A percentile compares a stretch with the other conserved stretches of the same genome.
These are phyloP conservation scores for Shargacucullia verbasci DNA, from an alignment of 2,888 invertebrate genomes.

Conservation along the genomic window DNA sequence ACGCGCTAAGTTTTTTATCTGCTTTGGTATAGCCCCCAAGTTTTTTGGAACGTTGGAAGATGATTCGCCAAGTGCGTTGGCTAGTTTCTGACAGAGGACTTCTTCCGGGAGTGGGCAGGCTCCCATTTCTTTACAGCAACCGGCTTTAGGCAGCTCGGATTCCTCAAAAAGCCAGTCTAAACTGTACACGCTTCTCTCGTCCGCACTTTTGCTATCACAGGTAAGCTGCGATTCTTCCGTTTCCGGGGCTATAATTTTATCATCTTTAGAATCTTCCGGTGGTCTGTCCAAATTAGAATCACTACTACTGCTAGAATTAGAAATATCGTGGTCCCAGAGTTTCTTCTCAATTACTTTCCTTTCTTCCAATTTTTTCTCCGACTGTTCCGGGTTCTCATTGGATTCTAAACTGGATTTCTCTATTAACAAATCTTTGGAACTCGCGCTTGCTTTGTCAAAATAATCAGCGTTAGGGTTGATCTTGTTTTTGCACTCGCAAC, in stretches of 20 bases:
- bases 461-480: slow-evolving; percentile 73
- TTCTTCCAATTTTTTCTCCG: slow-evolving; percentile 69
- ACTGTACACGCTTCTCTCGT: slow-evolving; percentile 83
- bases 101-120: slow-evolving; percentile 70
- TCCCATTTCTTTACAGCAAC: slow-evolving; percentile 67
- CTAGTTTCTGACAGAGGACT: slow-evolving; percentile 72
- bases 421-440: slow-evolving; percentile 92
- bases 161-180: slow-evolving; percentile 87
- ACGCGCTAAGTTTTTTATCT: slow-evolving; percentile 88
- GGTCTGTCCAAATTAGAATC: slow-evolving; percentile 83
- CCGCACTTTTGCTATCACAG: slow-evolving; percentile 79
- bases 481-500: slow-evolving; percentile 77
- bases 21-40: slow-evolving; percentile 93
- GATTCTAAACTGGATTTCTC: slow-evolving; percentile 88
- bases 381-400: slow-evolving; percentile 79
- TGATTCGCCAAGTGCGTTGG: slow-evolving; percentile 79
- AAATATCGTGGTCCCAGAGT: slow-evolving; percentile 87
- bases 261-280: slow-evolving; percentile 63
- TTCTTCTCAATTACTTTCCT: slow-evolving; percentile 76
- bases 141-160: slow-evolving; percentile 60
- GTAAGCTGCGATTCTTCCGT: slow-evolving; percentile 78
- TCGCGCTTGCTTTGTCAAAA: slow-evolving; percentile 91
- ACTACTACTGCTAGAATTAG: slow-evolving; percentile 89
- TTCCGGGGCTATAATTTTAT: slow-evolving; percentile 67
- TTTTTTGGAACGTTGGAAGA: slow-evolving; percentile 89